Conservation (phyloP, 2,113 vertebrate species). For the Cryptotis parvus region DNA sequence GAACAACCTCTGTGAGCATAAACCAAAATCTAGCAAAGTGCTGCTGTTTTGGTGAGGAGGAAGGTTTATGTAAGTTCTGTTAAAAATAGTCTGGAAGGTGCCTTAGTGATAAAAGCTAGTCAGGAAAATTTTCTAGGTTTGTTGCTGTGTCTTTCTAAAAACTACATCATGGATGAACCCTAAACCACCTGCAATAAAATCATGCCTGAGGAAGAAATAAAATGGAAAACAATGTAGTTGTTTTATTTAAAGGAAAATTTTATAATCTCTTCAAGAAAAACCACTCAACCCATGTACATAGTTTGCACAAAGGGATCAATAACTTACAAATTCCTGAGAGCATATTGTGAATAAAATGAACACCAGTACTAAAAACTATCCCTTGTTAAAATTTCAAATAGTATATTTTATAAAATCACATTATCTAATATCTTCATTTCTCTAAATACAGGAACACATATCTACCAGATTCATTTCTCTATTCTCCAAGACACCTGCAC, state of each 20-base stretch:
- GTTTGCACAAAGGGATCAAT: constrained; percentile 22
- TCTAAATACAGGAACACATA: neutral
- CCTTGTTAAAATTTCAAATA: constrained; percentile 15
- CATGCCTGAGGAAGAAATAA: neutral
- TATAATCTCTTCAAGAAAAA: neutral
- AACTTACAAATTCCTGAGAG: constrained; percentile 27
- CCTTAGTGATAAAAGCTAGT: neutral
- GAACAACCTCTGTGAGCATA: neutral
- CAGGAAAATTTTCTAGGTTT: neutral
- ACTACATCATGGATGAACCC: neutral
- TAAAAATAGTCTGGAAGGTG: neutral
- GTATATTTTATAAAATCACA: constrained; percentile 21
- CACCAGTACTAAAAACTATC: neutral
- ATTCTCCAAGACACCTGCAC: neutral
- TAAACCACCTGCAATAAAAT: constrained; percentile 38
- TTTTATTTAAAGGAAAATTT: constrained; percentile 2
- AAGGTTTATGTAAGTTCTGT: neutral
- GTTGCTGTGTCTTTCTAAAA: constrained; percentile 22
- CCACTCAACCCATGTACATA: neutral
- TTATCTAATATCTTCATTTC: neutral
- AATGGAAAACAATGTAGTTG: constrained; percentile 41
- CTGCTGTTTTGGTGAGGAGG: constrained; percentile 18
- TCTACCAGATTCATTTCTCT: constrained; percentile 19
- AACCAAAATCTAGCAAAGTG: constrained; percentile 29
- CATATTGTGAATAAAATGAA: constrained; percentile 25